phyloP scores from a whole-genome alignment of 2,113 vertebrate genomes.

The Numida meleagris region DNA sequence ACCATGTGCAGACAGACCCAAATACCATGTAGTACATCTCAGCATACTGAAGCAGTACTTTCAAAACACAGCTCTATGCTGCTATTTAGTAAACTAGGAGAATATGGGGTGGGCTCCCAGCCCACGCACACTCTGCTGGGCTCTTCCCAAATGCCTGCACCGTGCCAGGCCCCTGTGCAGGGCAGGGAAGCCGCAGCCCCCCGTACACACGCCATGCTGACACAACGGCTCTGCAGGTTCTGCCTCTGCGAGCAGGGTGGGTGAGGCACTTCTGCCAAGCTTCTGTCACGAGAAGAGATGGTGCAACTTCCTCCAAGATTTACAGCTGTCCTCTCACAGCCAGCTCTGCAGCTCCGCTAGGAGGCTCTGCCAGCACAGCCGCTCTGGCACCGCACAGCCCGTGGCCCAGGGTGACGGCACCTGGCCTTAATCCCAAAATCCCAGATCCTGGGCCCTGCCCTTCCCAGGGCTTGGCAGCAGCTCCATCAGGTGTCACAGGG shows the following conservation, averaged over 20 bases:
- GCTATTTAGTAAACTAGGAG: not conserved
- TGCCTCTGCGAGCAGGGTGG: not conserved
- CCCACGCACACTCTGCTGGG: accelerated
- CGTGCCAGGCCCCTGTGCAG: accelerated
- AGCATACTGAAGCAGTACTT: not conserved
- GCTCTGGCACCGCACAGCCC: accelerated
- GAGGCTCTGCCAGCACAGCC: accelerated
- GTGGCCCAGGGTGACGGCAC: accelerated
- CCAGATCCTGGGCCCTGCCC: not conserved
- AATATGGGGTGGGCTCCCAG: not conserved
- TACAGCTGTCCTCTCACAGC: not conserved
- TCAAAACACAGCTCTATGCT: not conserved
- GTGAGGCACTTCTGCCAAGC: not conserved
- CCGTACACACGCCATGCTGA: accelerated
- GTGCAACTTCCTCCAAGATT: not conserved
- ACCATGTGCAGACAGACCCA: not conserved
- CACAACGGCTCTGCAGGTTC: not conserved
- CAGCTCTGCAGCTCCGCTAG: accelerated
- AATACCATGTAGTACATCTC: not conserved
- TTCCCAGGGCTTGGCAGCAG: not conserved
- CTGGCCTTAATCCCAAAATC: not conserved
- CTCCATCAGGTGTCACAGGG: not conserved
- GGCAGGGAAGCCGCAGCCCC: not conserved
- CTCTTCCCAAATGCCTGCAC: not conserved
- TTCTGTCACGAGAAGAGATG: not conserved